Conservation (phyloP, 2,797 vertebrate genomes). For the Pangasius macronema region DNA sequence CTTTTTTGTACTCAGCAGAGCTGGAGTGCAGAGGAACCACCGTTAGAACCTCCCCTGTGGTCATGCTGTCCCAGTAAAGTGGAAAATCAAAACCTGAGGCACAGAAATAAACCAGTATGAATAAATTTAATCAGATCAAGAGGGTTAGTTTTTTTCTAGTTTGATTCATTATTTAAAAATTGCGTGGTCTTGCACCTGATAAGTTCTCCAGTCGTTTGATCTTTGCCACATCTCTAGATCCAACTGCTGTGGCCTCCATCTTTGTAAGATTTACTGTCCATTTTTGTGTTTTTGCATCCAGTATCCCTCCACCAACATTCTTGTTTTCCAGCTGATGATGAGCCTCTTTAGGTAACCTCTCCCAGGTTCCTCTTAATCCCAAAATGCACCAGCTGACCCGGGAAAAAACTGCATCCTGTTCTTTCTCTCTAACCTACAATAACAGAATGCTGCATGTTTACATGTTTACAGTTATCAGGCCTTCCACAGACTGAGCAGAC, state of each 20-base stretch:
- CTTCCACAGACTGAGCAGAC: neutral
- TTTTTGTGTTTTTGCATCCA: conserved; percentile 49
- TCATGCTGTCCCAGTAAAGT: conserved; percentile 70
- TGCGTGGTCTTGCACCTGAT: conserved; percentile 49
- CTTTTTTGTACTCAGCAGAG: conserved; percentile 58
- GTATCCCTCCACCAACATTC: conserved; percentile 41
- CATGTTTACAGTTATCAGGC: neutral
- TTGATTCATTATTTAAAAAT: neutral
- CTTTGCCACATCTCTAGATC: rapidly evolving
- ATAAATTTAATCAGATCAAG: neutral
- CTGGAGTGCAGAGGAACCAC: conserved; percentile 35
- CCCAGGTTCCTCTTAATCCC: conserved; percentile 54
- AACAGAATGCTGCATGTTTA: neutral
- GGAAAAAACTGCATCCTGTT: conserved; percentile 55
- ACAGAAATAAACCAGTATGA: conserved; percentile 1
- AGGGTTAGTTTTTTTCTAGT: neutral
- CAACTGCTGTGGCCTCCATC: conserved; percentile 28
- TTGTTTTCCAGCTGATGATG: conserved; percentile 60
- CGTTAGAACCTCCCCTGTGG: neutral
- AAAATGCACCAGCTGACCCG: conserved; percentile 66
- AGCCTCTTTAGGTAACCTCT: conserved; percentile 61
- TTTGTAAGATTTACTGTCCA: conserved; percentile 55
- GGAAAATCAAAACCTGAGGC: conserved; percentile 65
- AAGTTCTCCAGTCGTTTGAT: conserved; percentile 65
- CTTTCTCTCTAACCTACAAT: conserved; percentile 28